Conservation (phyloP, 2,797 vertebrate species). For the Gadopsis marmoratus region DNA sequence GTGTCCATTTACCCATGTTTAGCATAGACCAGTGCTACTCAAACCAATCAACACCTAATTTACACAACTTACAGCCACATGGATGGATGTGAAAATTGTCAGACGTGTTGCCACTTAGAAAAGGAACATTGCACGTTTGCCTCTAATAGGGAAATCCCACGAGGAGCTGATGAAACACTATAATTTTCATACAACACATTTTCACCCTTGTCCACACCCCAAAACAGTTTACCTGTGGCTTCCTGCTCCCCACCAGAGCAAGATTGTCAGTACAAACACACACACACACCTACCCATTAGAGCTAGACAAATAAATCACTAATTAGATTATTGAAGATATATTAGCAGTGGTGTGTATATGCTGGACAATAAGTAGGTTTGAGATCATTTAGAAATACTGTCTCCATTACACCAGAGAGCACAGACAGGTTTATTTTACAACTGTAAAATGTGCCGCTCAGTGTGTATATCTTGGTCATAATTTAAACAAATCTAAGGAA, state of each 20-base stretch:
- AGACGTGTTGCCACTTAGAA: not conserved
- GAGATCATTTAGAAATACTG: not conserved
- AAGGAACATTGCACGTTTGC: not conserved
- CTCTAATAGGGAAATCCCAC: not conserved
- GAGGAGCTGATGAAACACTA: not conserved
- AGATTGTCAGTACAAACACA: not conserved
- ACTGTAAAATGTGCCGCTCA: not conserved
- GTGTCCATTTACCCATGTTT: conserved; percentile 1
- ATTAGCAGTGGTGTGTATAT: not conserved
- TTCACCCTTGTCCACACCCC: not conserved
- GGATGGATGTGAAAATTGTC: not conserved
- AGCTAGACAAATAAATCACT: not conserved
- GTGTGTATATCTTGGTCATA: not conserved
- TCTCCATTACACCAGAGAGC: not conserved
- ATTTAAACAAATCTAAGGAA: not conserved
- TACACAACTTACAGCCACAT: not conserved
- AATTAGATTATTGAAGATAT: not conserved
- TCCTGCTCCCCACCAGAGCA: not conserved
- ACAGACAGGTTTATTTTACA: not conserved
- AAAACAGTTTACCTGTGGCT: not conserved
- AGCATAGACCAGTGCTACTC: not conserved
- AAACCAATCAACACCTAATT: conserved; percentile 11
- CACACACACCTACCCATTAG: not conserved
- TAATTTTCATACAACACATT: not conserved
- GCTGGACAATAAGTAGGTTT: not conserved